phyloP scores from a whole-genome alignment of 2,888 invertebrate species.

The Ecliptopera silaceata region DNA sequence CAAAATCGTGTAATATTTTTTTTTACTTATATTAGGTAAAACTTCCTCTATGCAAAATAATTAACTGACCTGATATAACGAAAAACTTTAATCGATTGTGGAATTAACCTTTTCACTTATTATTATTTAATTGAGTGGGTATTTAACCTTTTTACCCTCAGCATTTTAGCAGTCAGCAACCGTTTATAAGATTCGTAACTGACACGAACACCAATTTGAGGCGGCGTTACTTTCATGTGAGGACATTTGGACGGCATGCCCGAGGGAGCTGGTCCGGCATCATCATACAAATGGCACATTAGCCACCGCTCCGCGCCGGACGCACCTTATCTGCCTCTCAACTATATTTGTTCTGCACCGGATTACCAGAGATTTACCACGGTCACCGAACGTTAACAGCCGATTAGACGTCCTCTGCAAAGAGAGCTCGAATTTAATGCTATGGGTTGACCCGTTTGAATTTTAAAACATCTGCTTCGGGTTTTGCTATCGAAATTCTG shows the following conservation, averaged over 20 bases:
- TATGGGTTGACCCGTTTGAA: slow-evolving; percentile 49
- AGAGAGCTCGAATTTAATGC: slow-evolving; percentile 73
- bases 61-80: too few relatives aligned
- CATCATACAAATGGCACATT: slow-evolving; percentile 82
- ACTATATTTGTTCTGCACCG: slow-evolving; percentile 79
- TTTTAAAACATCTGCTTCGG: slow-evolving; percentile 53
- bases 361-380: slow-evolving; percentile 81
- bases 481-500: slow-evolving; percentile 35
- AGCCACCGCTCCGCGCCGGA: slow-evolving; percentile 65
- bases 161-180: slow-evolving; percentile 27
- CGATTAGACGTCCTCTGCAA: slow-evolving; percentile 78
- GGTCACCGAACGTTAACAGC: slow-evolving; percentile 72
- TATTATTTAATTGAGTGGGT: not conserved
- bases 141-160: slow-evolving; percentile 24
- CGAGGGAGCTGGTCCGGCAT: slow-evolving; percentile 50
- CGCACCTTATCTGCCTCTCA: slow-evolving; percentile 79
- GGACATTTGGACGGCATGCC: slow-evolving; percentile 50
- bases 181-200: slow-evolving; percentile 36
- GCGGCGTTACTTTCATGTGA: slow-evolving; percentile 47
- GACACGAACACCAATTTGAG: slow-evolving; percentile 37
- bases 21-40: too few relatives aligned
- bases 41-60: too few relatives aligned
- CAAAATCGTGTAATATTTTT: too few relatives aligned
- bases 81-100: too few relatives aligned
- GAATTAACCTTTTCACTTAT: too few relatives aligned